These are phyloP conservation scores for Hesperophylax magnus DNA, from an alignment of 1,140 invertebrate species.

Conservation along the genomic window DNA sequence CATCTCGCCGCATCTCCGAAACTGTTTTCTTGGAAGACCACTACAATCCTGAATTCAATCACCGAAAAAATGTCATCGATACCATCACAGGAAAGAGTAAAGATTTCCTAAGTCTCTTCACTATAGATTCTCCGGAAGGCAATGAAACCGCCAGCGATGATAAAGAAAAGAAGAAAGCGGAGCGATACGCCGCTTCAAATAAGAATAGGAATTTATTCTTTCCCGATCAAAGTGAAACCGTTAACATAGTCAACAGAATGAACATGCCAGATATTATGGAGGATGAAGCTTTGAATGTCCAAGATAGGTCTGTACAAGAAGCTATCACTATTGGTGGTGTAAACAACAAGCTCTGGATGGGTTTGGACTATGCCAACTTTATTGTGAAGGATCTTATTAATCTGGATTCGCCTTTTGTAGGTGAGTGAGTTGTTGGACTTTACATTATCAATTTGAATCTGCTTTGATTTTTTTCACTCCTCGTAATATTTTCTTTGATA, in stretches of 20 bases:
- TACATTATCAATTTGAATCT: no score
- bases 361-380: constrained; percentile 98
- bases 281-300: constrained; percentile 61
- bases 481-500: constrained; percentile 28
- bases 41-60: constrained; percentile 60
- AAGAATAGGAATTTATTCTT: constrained; percentile 57
- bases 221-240: constrained; percentile 28
- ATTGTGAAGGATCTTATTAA: constrained; percentile 98
- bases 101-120: constrained; percentile 78
- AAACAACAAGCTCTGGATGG: constrained; percentile 94
- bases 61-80: constrained; percentile 78
- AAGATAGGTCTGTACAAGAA: constrained; percentile 64
- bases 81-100: constrained; percentile 78
- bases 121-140: constrained; percentile 66
- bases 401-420: constrained; percentile 90
- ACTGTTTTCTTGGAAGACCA: constrained; percentile 53
- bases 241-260: constrained; percentile 57
- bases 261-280: constrained; percentile 65
- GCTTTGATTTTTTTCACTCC: no score
- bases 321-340: constrained; percentile 61
- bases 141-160: constrained; percentile 68
- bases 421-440: constrained; percentile 65
- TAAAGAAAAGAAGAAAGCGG: constrained; percentile 69
- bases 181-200: constrained; percentile 66
- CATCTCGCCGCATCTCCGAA: constrained; percentile 68